Percentiles rank a stretch among this genome's conserved stretches.
phyloP scores from a whole-genome alignment of 2,797 vertebrate species.

The Falco novaeseelandiae region DNA sequence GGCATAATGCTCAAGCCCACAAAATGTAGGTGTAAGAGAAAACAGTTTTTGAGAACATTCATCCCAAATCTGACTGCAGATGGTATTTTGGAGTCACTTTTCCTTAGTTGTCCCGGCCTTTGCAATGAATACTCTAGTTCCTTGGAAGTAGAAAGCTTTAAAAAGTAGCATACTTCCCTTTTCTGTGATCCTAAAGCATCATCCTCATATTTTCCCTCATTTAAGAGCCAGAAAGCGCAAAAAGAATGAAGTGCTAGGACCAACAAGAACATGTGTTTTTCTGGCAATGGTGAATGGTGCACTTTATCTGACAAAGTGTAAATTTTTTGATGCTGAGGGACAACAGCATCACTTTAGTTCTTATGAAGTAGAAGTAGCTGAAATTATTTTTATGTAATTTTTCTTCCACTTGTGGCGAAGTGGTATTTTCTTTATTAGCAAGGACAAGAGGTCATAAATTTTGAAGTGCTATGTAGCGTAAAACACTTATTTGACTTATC shows the following conservation, averaged over 20 bases:
- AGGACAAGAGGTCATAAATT: not conserved
- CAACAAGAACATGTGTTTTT: not conserved
- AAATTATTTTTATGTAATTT: slow-evolving; percentile 19
- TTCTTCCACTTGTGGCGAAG: not conserved
- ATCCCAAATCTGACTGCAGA: not conserved
- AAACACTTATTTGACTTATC: not conserved
- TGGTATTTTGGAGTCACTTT: not conserved
- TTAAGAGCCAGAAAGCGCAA: not conserved
- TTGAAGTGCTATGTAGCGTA: not conserved
- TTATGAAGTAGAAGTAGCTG: not conserved
- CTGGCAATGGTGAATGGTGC: not conserved
- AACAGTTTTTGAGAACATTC: not conserved
- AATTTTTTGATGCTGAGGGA: not conserved
- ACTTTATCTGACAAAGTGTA: not conserved
- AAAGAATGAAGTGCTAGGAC: not conserved
- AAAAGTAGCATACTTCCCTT: not conserved
- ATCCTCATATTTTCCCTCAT: not conserved
- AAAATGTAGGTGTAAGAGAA: not conserved
- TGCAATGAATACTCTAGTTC: not conserved
- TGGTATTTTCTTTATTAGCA: not conserved
- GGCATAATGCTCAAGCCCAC: not conserved
- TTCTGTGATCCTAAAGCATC: not conserved
- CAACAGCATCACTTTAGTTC: not conserved
- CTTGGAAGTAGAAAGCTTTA: not conserved
- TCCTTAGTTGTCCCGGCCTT: not conserved